Percentiles rank a stretch among this genome's conserved stretches.
These are phyloP conservation scores for Opisthograptis luteolata DNA, from an alignment of 2,888 invertebrate genomes.

Conservation along the genomic window DNA sequence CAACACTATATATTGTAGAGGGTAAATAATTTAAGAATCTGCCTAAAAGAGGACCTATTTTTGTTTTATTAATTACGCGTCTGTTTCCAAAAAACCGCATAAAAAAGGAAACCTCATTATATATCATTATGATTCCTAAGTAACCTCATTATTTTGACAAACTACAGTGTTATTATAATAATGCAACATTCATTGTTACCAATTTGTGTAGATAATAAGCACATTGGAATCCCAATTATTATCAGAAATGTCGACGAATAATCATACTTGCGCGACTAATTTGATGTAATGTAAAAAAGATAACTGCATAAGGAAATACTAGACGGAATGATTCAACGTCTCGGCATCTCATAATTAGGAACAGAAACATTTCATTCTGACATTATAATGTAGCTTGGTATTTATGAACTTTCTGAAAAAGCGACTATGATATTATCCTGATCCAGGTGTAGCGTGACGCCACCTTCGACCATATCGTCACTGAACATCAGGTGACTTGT, in stretches of 20 bases:
- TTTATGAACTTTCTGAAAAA: background rate
- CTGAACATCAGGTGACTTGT: too few relatives aligned
- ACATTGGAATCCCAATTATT: conserved; percentile 18
- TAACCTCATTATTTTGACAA: conserved; percentile 7
- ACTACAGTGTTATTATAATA: conserved; percentile 5
- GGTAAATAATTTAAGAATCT: too few relatives aligned
- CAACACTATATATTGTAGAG: too few relatives aligned
- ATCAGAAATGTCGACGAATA: conserved; percentile 4
- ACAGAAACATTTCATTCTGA: background rate
- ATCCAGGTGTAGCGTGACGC: too few relatives aligned
- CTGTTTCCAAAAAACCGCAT: too few relatives aligned
- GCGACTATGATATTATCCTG: too few relatives aligned
- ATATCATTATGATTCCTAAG: background rate
- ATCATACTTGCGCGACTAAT: conserved; percentile 16
- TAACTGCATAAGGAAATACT: conserved; percentile 2
- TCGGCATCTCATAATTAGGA: conserved; percentile 18
- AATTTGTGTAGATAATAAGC: conserved; percentile 12
- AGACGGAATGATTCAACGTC: conserved; percentile 15
- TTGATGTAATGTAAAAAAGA: background rate
- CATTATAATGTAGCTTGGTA: background rate
- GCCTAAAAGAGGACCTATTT: too few relatives aligned
- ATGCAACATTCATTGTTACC: conserved; percentile 6
- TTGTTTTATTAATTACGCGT: too few relatives aligned
- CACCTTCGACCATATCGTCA: too few relatives aligned
- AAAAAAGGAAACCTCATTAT: too few relatives aligned